A percentile compares a stretch with the other conserved stretches of the same genome.
Conservation (phyloP, 1,140 invertebrate species). For the Cephus cinctus region DNA sequence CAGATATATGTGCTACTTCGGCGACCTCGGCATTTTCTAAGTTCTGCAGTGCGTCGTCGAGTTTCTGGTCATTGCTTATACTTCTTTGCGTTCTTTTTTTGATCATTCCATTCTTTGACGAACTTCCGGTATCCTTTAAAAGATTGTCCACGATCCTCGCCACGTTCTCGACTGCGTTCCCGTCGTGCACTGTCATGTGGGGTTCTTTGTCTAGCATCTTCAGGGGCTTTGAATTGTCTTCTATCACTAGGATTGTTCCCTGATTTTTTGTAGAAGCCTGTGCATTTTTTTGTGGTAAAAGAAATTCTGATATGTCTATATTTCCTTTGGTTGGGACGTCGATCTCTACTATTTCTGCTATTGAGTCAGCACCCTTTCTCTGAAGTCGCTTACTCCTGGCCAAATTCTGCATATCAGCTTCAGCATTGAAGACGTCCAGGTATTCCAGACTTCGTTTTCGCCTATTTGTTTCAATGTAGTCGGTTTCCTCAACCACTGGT, state of each 20-base stretch:
- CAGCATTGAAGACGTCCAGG: conserved; percentile 18
- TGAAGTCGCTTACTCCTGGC: conserved; percentile 22
- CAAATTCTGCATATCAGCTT: conserved; percentile 10
- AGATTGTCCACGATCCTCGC: conserved; percentile 5
- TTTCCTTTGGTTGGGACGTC: conserved; percentile 29
- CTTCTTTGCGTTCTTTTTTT: conserved; percentile 42
- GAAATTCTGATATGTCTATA: conserved; percentile 21
- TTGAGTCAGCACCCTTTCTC: conserved; percentile 36
- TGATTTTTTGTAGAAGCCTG: background rate
- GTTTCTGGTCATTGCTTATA: conserved; percentile 37
- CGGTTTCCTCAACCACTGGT: conserved; percentile 4
- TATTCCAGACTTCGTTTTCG: conserved; percentile 26
- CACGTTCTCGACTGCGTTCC: background rate
- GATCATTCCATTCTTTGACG: conserved; percentile 24
- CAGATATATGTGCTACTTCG: conserved; percentile 43
- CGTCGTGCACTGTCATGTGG: background rate
- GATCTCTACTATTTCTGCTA: conserved; percentile 46
- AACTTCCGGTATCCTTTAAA: conserved; percentile 6
- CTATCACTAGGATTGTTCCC: conserved; percentile 19
- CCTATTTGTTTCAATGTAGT: conserved; percentile 16
- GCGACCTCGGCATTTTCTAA: conserved; percentile 54
- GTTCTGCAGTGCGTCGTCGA: conserved; percentile 57
- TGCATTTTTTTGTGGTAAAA: conserved; percentile 14
- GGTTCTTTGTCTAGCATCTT: background rate
- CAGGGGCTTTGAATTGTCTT: conserved; percentile 8